These are phyloP conservation scores for Eudemis profundana DNA, from an alignment of 2,888 invertebrate genomes.

Conservation along the genomic window DNA sequence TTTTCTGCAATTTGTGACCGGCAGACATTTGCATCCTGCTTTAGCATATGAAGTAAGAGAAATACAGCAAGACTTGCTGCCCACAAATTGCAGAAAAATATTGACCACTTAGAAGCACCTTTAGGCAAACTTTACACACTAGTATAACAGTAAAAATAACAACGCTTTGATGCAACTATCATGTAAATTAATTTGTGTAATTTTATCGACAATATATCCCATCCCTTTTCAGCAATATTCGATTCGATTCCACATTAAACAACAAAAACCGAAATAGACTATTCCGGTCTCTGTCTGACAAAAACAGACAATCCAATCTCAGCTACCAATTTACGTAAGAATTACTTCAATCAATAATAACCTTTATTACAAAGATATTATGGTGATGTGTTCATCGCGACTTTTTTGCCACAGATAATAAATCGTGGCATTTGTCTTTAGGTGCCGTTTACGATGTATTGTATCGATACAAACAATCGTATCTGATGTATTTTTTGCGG, in stretches of 20 bases:
- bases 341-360: slow-evolving; percentile 44
- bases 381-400: slow-evolving; percentile 7
- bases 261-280: slow-evolving; percentile 63
- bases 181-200: too few species aligned
- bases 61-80: too few species aligned
- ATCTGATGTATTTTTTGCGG: slow-evolving; percentile 32
- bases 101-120: too few species aligned
- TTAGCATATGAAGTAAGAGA: too few species aligned
- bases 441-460: slow-evolving; percentile 74
- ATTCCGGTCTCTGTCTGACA: slow-evolving; percentile 63
- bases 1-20: too few species aligned
- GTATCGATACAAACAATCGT: slow-evolving; percentile 55
- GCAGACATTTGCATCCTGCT: too few species aligned
- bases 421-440: slow-evolving; percentile 77
- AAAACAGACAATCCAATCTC: slow-evolving; percentile 64
- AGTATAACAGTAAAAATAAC: too few species aligned
- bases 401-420: slow-evolving; percentile 67
- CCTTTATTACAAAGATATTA: slow-evolving; percentile 45
- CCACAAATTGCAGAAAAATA: too few species aligned
- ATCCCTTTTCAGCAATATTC: slow-evolving; percentile 57
- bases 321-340: slow-evolving; percentile 22
- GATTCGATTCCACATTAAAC: slow-evolving; percentile 74
- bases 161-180: too few species aligned
- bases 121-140: too few species aligned
- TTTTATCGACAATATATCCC: slow-evolving; percentile 45